A percentile compares a stretch with the other conserved stretches of the same genome.
These are phyloP conservation scores for Perccottus glenii DNA, from an alignment of 2,113 vertebrate species.

Conservation along the genomic window DNA sequence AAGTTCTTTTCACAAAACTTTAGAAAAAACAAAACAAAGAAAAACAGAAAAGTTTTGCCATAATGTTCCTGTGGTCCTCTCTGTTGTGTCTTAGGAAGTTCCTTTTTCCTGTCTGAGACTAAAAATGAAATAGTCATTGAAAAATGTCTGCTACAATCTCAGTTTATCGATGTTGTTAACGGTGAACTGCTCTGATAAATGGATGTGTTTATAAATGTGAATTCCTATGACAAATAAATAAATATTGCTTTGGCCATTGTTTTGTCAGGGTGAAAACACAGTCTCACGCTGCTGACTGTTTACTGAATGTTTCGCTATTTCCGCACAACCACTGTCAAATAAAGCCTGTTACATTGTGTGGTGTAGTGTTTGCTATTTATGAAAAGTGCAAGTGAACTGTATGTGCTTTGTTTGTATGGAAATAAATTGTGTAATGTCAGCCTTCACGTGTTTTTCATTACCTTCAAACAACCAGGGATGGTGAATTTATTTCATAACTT, in stretches of 20 bases:
- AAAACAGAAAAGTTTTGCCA: neutral
- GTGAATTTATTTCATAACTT: neutral
- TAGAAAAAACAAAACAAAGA: neutral
- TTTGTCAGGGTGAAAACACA: conserved; percentile 38
- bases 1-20: neutral
- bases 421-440: conserved; percentile 75
- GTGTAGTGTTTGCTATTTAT: conserved; percentile 77
- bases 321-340: conserved; percentile 72
- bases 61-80: conserved; percentile 6
- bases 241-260: conserved; percentile 33
- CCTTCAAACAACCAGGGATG: neutral
- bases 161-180: neutral
- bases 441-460: conserved; percentile 1
- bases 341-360: conserved; percentile 58
- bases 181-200: conserved; percentile 2
- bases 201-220: conserved; percentile 48
- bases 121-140: conserved; percentile 10
- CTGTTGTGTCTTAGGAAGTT: conserved; percentile 33
- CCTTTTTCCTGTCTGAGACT: conserved; percentile 28
- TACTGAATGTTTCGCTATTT: conserved; percentile 71
- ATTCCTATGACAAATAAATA: conserved; percentile 39
- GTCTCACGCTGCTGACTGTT: conserved; percentile 71
- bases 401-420: conserved; percentile 63
- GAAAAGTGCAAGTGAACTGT: conserved; percentile 41
- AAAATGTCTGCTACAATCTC: conserved; percentile 8